Conservation (phyloP, 2,113 vertebrate genomes). For the Euleptes europaea region DNA sequence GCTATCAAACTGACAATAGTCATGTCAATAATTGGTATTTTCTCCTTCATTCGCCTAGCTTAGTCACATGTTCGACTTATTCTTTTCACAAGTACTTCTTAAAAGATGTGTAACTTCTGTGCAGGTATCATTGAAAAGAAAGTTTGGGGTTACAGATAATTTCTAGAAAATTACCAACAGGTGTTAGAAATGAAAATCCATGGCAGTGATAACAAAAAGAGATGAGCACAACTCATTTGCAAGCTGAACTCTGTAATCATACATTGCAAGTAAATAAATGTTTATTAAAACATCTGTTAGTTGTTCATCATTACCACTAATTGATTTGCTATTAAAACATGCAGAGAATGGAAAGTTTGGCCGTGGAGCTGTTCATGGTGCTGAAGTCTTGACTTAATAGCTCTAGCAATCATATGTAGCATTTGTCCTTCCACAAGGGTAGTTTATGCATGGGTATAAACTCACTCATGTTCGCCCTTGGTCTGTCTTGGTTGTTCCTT, state of each 20-base stretch:
- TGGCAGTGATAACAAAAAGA: constrained; percentile 6
- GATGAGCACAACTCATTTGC: not conserved
- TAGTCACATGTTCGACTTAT: not conserved
- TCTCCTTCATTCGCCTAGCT: no score
- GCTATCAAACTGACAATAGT: not conserved
- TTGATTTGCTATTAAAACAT: not conserved
- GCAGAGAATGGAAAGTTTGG: not conserved
- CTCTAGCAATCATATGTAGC: not conserved
- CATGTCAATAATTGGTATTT: not conserved
- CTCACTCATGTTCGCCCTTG: no score
- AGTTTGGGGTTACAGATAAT: not conserved
- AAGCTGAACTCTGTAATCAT: not conserved
- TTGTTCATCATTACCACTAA: not conserved
- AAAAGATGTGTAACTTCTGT: not conserved
- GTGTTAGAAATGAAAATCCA: not conserved
- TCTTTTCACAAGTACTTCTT: not conserved
- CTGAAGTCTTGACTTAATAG: not conserved
- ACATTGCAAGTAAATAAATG: not conserved
- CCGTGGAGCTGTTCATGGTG: not conserved
- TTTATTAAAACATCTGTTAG: not conserved
- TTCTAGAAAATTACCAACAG: constrained; percentile 1
- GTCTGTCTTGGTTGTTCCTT: no score
- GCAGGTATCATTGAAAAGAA: not conserved
- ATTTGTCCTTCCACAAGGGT: not conserved
- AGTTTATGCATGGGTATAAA: no score